phyloP scores from a whole-genome alignment of 2,113 vertebrate genomes.

The Heteronetta atricapilla region DNA sequence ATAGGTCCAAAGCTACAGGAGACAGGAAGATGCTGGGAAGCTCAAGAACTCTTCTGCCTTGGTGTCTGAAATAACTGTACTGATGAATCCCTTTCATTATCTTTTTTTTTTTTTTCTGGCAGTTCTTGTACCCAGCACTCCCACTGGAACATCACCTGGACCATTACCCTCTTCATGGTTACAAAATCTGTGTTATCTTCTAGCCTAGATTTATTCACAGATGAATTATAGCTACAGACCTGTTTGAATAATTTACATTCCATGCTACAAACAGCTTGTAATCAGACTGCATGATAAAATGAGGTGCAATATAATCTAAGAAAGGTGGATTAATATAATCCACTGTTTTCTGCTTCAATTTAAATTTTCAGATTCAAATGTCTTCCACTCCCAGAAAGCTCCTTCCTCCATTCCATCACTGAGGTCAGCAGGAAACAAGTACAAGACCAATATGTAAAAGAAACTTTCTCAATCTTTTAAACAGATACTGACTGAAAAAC shows the following conservation, averaged over 20 bases:
- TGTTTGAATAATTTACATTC: neutral
- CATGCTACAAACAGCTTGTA: neutral
- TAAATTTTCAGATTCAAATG: neutral
- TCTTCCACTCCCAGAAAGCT: neutral
- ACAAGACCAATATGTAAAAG: neutral
- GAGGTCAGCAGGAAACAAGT: neutral
- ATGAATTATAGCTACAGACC: neutral
- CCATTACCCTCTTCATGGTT: neutral
- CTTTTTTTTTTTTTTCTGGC: neutral
- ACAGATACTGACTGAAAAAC: neutral
- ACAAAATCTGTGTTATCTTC: neutral
- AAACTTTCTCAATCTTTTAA: neutral
- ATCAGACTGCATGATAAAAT: neutral
- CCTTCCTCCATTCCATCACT: neutral
- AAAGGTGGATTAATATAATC: neutral
- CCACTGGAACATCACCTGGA: neutral
- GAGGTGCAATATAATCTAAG: neutral
- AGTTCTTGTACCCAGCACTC: neutral
- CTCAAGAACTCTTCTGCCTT: neutral
- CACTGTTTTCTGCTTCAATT: neutral
- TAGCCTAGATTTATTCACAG: neutral
- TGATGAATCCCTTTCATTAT: neutral
- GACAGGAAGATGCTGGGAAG: neutral
- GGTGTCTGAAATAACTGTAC: neutral
- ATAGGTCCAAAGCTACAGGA: neutral